A percentile compares a stretch with the other conserved stretches of the same genome.
These are phyloP conservation scores for Aspidoscelis tigris DNA, from an alignment of 2,113 vertebrate species.

Conservation along the genomic window DNA sequence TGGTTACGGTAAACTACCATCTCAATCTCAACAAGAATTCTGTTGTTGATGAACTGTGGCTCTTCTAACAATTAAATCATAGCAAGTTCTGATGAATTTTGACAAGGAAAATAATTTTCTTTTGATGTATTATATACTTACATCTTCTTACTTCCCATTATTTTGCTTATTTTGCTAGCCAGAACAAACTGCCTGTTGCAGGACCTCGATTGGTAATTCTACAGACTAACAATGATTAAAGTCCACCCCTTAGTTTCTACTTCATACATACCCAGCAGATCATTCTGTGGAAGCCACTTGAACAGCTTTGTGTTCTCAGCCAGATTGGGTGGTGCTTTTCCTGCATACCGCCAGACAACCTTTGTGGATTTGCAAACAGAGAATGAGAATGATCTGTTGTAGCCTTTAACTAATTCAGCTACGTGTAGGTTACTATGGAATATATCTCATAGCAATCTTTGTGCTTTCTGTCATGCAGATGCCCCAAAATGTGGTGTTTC, in stretches of 20 bases:
- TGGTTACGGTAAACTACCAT: too few relatives aligned
- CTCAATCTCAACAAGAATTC: too few relatives aligned
- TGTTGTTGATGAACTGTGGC: too few relatives aligned
- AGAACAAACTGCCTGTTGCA: too few relatives aligned
- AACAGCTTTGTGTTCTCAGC: slow-evolving; percentile 86
- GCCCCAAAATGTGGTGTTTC: background rate
- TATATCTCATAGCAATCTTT: background rate
- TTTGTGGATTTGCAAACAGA: slow-evolving; percentile 52
- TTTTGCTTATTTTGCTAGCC: too few relatives aligned
- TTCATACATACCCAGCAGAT: slow-evolving; percentile 86
- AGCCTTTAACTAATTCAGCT: background rate
- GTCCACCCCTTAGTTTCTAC: background rate
- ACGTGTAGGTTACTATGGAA: background rate
- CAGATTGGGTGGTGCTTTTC: slow-evolving; percentile 75
- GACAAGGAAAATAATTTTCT: too few relatives aligned
- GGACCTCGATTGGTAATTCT: background rate
- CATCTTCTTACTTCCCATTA: too few relatives aligned
- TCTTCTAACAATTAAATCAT: too few relatives aligned
- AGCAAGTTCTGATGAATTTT: too few relatives aligned
- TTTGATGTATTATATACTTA: too few relatives aligned
- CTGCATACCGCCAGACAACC: slow-evolving; percentile 92
- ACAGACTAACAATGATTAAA: background rate
- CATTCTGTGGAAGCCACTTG: slow-evolving; percentile 95
- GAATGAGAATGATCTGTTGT: background rate
- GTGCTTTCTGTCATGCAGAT: background rate